Evolutionary conservation across 2,888 invertebrate species (phyloP).

Genomic region (Conops quadrifasciatus): DNA sequence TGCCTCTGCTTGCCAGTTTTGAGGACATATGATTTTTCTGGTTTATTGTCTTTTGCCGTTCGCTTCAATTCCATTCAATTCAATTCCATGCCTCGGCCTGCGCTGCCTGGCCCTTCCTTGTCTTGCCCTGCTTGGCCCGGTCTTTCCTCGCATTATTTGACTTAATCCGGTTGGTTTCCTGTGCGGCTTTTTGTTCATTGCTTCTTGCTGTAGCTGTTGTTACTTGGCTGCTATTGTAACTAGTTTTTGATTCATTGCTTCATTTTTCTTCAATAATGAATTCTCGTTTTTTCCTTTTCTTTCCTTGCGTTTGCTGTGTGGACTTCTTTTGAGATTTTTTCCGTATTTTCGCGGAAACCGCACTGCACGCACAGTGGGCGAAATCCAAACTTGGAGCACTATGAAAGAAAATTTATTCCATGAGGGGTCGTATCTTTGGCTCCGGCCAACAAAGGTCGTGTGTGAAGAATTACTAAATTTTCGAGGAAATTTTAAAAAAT

Average conservation of each 20-base stretch:
- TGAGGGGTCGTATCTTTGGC: too few species aligned
- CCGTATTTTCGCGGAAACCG: not conserved
- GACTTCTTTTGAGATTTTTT: too few species aligned
- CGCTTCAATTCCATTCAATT: not conserved
- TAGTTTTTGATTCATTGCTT: conserved; percentile 24
- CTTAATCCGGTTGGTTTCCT: conserved; percentile 20
- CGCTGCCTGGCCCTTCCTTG: not conserved
- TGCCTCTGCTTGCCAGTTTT: not conserved
- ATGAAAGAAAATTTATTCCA: too few species aligned
- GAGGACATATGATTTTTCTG: not conserved
- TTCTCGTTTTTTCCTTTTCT: conserved; percentile 1
- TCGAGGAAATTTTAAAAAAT: too few species aligned
- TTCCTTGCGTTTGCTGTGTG: not conserved
- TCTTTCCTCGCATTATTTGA: too few species aligned
- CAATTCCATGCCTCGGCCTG: not conserved
- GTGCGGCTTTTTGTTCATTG: not conserved
- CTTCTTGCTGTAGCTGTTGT: conserved; percentile 1
- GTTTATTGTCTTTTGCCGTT: too few species aligned
- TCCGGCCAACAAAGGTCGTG: too few species aligned
- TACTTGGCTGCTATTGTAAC: conserved; percentile 5
- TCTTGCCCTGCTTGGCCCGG: not conserved
- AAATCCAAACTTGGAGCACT: too few species aligned
- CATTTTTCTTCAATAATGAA: conserved; percentile 19
- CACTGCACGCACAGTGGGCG: not conserved
- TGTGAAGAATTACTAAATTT: too few species aligned